Base-by-base conservation (phyloP, 1,140 invertebrate species). In the Drosophila punjabiensis region DNA sequence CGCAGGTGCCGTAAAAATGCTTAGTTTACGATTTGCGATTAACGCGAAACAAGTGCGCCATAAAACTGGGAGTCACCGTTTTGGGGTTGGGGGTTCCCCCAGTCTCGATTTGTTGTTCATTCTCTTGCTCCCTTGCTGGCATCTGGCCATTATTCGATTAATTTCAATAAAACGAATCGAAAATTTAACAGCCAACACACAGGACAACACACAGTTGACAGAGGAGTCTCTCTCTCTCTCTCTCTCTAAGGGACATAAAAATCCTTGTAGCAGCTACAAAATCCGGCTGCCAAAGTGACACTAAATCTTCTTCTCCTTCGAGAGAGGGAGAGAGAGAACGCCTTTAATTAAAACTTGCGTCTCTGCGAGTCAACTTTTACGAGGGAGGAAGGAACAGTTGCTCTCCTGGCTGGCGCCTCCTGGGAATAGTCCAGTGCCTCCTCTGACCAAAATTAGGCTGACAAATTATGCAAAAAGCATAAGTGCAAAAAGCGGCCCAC, bases 1-100 rank as follows among this genome's bases (percentile, higher is more conserved):
- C 85, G 86, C 85, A 88, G 85, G 85, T 88, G 86, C 85, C 86
- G 81, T 88, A 90, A 88, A 88, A 88, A 88, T 88, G 85, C 82
- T 88, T 90, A 90, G 86, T 90, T 88, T 88, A 88, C 85, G 85
- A 90, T 88, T 90, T 85, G 82, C 85, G 85, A 88, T 88, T 88
- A 88, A 88, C 85, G 85, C 81, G 86, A 88, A 88, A 88, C 85
- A 88, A 88, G 85, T 88, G 86, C 86, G 78, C 82, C 86, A 89
- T 88, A 90, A 88, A 88, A 88, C 48, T 52, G 65, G 58, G 61
- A 61, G 85, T 88, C 70, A 39, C 68, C n/a, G n/a, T n/a, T n/a
- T n/a, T n/a, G n/a, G n/a, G 56, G 80, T 83, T 56, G 62, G 52
- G 33, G 16, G 50, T 39, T 50, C 20, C 41, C 30, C 24, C 39